Base-by-base conservation (phyloP, 2,888 invertebrate genomes). In the Heteromyza rotundicornis region DNA sequence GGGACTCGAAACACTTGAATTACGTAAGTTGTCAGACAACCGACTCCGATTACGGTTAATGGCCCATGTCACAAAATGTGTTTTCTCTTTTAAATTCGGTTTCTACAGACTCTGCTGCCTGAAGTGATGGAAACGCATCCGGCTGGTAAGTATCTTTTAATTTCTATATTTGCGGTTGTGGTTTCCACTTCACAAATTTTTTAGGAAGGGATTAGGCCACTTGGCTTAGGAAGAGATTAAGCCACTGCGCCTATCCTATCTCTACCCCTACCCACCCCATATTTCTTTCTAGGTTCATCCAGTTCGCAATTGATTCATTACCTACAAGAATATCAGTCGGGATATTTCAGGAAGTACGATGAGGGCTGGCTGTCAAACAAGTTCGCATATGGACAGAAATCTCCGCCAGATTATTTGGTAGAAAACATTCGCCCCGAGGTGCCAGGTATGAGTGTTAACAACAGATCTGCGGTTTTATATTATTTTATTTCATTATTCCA, bases 11-110 rank as follows among this genome's bases (percentile, higher is more conserved):
- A 7, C 68, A 73, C 60, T 60, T 70, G 17, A 68, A 72, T 44
- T 63, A 60, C 54, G 72, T 71, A 57, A 63, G 71, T 68, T 85
- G n/a, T n/a, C n/a, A n/a, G n/a, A n/a, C n/a, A n/a, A n/a, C n/a
- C n/a, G n/a, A n/a, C n/a, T n/a, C 44, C 14, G n/a, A 14, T 44
- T 44, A 7, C 44, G 12, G 19, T 19, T 49, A 22, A 19, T 19
- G 2, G 3, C 5, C 14, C 17, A 20, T 49, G 10, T 10, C 14
- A 17, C 14, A 5, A 32, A 55, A 24, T 24, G 5, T 8, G 17
- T 36, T 23, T 36, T 60, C 3, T 49, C 10, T 22, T 49, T 17
- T 53, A 16, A 16, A 27, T 10, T 1, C 14, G 2, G 14, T 19
- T n/a, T n/a, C n/a, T 44, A 8, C 14, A 72, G 71, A 68, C 62